phyloP scores from a whole-genome alignment of 2,888 invertebrate species.

The Asteroscopus sphinx region DNA sequence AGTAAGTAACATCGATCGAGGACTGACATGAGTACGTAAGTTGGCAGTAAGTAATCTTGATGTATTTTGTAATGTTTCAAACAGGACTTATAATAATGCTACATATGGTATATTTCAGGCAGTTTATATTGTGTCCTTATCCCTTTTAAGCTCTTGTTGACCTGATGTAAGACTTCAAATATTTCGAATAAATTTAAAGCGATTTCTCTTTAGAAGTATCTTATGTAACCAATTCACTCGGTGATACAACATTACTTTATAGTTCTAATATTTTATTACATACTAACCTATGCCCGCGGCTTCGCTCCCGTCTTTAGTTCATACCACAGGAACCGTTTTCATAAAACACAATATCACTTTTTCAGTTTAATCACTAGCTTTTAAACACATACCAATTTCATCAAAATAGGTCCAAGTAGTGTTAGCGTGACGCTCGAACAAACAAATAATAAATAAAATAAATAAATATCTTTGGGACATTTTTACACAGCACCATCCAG shows the following conservation, averaged over 20 bases:
- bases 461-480: too few relatives aligned
- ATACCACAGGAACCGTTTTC: too few relatives aligned
- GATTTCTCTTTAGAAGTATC: neutral
- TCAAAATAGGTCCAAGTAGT: too few relatives aligned
- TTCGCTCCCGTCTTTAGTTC: too few relatives aligned
- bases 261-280: neutral
- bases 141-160: neutral
- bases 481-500: too few relatives aligned
- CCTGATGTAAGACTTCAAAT: neutral
- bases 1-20: conserved; percentile 26
- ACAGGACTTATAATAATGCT: neutral
- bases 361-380: too few relatives aligned
- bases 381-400: too few relatives aligned
- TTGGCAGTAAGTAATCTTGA: neutral
- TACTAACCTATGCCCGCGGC: too few relatives aligned
- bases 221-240: neutral
- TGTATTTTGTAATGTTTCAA: neutral
- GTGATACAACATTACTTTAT: too few relatives aligned
- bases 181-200: conserved; percentile 5
- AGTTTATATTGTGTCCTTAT: neutral
- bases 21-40: conserved; percentile 9
- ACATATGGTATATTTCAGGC: neutral
- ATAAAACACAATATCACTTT: too few relatives aligned
- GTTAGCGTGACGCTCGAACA: too few relatives aligned
- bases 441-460: too few relatives aligned